phyloP scores from a whole-genome alignment of 1,140 invertebrate species.

The Bombus superbus region DNA sequence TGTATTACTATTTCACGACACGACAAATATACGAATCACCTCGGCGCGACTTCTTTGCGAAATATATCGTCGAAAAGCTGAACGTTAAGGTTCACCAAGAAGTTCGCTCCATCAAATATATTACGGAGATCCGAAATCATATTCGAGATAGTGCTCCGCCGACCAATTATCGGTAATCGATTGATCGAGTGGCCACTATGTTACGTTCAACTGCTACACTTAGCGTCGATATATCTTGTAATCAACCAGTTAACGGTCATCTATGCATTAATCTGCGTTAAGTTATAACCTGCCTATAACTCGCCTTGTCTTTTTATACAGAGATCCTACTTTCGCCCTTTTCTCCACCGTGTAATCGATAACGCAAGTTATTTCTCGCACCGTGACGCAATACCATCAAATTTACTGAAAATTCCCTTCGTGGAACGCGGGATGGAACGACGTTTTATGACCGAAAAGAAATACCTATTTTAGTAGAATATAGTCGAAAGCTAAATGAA shows the following conservation, averaged over 20 bases:
- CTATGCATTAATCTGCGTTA: background rate
- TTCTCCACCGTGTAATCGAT: background rate
- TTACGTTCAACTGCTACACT: background rate
- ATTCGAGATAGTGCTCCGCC: background rate
- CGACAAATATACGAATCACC: background rate
- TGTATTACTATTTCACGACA: no score
- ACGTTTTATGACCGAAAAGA: no score
- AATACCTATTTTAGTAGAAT: no score
- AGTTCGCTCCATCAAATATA: background rate
- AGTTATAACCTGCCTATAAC: background rate
- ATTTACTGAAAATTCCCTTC: no score
- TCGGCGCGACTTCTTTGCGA: background rate
- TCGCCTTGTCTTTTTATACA: no score
- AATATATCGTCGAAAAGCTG: background rate
- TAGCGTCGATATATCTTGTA: background rate
- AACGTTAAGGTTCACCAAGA: background rate
- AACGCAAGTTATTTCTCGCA: background rate
- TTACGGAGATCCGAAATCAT: background rate
- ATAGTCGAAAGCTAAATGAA: no score
- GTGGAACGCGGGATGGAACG: no score
- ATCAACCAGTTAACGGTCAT: background rate
- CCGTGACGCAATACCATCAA: no score
- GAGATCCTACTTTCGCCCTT: background rate
- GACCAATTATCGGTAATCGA: slow-evolving; percentile 20
- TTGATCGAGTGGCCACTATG: slow-evolving; percentile 7